Conservation (phyloP, 2,888 invertebrate species). For the Cosmia trapezina region DNA sequence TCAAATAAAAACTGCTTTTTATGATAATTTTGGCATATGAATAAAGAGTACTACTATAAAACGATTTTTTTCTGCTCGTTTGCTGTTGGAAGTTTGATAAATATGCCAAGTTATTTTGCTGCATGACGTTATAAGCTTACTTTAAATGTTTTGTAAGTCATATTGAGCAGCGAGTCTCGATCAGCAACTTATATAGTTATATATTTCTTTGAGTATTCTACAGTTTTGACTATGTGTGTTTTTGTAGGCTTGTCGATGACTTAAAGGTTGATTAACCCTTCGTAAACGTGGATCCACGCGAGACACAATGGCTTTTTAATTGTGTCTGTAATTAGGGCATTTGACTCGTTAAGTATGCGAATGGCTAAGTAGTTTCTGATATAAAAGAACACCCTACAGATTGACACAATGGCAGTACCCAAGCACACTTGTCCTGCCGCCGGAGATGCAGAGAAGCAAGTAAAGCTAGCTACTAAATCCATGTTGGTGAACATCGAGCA, state of each 20-base stretch:
- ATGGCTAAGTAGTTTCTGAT: background rate
- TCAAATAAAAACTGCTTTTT: conserved; percentile 26
- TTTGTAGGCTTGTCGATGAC: background rate
- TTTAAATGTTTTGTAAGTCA: background rate
- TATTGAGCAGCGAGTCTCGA: background rate
- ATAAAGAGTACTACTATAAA: background rate
- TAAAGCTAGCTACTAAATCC: too few relatives aligned
- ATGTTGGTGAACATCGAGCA: too few relatives aligned
- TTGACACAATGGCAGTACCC: too few relatives aligned
- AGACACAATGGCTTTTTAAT: too few relatives aligned
- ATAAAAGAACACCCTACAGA: too few relatives aligned
- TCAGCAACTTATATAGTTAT: background rate
- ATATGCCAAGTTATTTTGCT: background rate
- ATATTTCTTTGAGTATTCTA: background rate
- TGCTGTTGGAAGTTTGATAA: background rate
- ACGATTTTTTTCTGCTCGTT: background rate
- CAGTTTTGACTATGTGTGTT: background rate
- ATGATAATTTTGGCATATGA: background rate
- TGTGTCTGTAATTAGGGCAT: too few relatives aligned
- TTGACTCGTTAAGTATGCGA: too few relatives aligned
- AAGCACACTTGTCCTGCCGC: too few relatives aligned
- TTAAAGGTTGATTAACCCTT: background rate
- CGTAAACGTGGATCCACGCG: too few relatives aligned
- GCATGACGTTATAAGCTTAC: background rate
- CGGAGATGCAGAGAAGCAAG: too few relatives aligned